phyloP scores from a whole-genome alignment of 1,140 invertebrate genomes.

The Saccostrea echinata region DNA sequence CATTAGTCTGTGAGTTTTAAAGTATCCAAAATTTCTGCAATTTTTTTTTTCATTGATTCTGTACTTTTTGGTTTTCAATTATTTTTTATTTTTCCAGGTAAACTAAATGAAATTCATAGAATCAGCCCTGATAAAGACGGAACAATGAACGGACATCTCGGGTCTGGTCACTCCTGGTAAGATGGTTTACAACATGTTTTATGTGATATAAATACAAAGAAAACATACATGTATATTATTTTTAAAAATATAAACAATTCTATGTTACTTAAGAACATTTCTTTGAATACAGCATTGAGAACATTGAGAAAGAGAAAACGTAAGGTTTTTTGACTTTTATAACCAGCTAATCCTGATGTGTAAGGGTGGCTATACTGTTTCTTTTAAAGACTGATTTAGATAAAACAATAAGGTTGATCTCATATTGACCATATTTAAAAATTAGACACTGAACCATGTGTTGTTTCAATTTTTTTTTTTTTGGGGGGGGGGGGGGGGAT shows the following conservation, averaged over 20 bases:
- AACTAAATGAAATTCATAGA: constrained; percentile 56
- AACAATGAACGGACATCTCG: constrained; percentile 63
- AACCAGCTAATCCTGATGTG: constrained; percentile 3
- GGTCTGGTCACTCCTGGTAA: constrained; percentile 70
- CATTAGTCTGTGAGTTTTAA: no score
- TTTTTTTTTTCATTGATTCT: no score
- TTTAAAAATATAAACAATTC: no score
- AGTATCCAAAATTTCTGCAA: no score
- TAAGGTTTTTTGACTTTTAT: constrained; percentile 24
- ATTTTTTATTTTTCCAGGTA: constrained; percentile 46
- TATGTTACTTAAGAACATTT: neutral
- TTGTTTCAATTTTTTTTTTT: no score
- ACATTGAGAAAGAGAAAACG: neutral
- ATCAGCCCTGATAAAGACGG: constrained; percentile 68
- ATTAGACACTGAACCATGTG: no score
- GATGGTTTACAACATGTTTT: constrained; percentile 21
- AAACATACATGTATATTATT: neutral
- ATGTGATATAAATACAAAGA: neutral
- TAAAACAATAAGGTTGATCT: no score
- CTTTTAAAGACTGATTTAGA: neutral
- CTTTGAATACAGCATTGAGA: neutral
- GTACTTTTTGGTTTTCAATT: neutral
- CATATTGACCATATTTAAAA: no score
- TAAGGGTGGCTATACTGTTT: neutral
- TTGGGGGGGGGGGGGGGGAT: no score